phyloP scores from a whole-genome alignment of 2,888 invertebrate species.

The Drosophila tanythrix region DNA sequence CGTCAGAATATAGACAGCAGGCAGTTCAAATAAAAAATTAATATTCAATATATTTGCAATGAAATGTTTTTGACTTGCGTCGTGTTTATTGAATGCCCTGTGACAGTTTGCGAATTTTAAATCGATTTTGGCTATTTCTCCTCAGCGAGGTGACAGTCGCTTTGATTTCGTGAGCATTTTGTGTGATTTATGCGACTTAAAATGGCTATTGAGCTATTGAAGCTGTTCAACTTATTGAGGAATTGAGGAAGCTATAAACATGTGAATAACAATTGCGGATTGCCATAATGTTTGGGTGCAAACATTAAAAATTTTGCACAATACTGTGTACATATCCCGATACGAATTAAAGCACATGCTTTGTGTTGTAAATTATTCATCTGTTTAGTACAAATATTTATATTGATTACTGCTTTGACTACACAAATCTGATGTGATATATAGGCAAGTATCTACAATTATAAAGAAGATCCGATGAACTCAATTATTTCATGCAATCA shows the following conservation, averaged over 20 bases:
- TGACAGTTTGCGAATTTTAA: slow-evolving; percentile 75
- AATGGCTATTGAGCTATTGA: slow-evolving; percentile 36
- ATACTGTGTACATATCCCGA: background rate
- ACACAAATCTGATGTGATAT: background rate
- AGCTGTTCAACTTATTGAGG: slow-evolving; percentile 30
- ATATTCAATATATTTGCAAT: slow-evolving; percentile 75
- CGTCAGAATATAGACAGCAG: slow-evolving; percentile 36
- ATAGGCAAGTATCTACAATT: background rate
- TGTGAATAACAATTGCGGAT: slow-evolving; percentile 25
- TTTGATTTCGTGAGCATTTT: slow-evolving; percentile 57
- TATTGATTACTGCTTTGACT: background rate
- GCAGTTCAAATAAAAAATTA: slow-evolving; percentile 50
- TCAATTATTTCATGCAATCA: slow-evolving; percentile 3
- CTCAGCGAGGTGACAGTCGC: slow-evolving; percentile 39
- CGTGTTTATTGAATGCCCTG: slow-evolving; percentile 60
- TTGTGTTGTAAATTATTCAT: background rate
- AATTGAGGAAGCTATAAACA: slow-evolving; percentile 54
- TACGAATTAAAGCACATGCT: background rate
- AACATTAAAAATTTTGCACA: slow-evolving; percentile 10
- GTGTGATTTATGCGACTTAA: slow-evolving; percentile 61
- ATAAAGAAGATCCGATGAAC: background rate
- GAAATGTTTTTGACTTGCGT: slow-evolving; percentile 69
- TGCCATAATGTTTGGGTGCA: slow-evolving; percentile 8
- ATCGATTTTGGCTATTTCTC: slow-evolving; percentile 45
- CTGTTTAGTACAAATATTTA: background rate